Conservation (phyloP, 2,888 invertebrate genomes). For the Heterodera filipjevi region DNA sequence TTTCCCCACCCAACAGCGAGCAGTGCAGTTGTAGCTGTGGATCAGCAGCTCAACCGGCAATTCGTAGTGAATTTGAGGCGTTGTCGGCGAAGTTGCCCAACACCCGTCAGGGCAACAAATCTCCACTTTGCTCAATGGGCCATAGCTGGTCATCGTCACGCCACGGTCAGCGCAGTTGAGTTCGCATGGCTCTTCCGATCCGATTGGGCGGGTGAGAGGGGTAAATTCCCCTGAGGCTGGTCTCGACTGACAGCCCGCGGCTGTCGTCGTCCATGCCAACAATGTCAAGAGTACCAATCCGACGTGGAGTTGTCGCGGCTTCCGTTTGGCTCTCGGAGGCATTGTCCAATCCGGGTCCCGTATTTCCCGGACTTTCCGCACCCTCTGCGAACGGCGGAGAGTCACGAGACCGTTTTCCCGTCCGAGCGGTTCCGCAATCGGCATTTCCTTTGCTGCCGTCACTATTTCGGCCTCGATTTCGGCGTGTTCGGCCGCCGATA, state of each 20-base stretch:
- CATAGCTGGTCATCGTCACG: not conserved
- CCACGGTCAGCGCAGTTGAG: not conserved
- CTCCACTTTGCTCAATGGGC: not conserved
- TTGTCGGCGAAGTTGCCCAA: not conserved
- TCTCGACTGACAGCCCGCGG: not conserved
- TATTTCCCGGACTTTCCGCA: too few species aligned
- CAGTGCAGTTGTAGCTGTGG: not conserved
- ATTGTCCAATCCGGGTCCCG: too few species aligned
- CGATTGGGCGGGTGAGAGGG: not conserved
- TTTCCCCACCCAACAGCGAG: not conserved
- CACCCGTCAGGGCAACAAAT: not conserved
- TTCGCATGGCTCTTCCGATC: too few species aligned
- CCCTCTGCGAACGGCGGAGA: too few species aligned
- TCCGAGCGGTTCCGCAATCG: too few species aligned
- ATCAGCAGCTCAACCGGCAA: not conserved
- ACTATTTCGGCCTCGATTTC: too few species aligned
- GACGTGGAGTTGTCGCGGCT: not conserved
- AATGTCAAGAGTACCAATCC: not conserved
- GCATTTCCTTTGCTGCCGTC: too few species aligned
- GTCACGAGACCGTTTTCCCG: too few species aligned
- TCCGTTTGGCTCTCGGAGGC: too few species aligned
- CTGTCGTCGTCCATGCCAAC: not conserved
- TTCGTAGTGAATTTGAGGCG: not conserved
- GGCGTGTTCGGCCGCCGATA: too few species aligned
- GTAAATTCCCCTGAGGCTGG: not conserved